A percentile compares a stretch with the other conserved stretches of the same genome.
Conservation (phyloP, 2,888 invertebrate genomes). For the Rhagophthalmus giganteus region DNA sequence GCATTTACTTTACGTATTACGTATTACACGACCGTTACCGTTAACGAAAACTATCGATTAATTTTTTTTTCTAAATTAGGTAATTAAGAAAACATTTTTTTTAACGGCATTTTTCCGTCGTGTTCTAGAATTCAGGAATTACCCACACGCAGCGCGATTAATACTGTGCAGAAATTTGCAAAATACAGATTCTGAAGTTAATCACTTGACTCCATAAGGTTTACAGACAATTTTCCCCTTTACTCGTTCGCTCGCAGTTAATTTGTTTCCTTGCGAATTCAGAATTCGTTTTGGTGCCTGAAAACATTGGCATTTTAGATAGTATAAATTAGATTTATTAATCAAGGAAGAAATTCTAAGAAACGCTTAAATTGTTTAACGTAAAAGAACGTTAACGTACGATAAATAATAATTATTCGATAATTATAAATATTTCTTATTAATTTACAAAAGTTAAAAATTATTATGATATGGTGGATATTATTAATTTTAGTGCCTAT, state of each 20-base stretch:
- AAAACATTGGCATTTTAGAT: slow-evolving; percentile 5
- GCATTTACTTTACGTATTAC: no score
- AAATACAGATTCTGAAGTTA: slow-evolving; percentile 8
- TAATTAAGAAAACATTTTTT: not conserved
- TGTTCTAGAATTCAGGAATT: not conserved
- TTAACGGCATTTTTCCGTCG: not conserved
- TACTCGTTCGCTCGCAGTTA: slow-evolving; percentile 8
- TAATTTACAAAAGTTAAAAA: no score
- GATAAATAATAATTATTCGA: no score
- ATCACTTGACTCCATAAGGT: slow-evolving; percentile 11
- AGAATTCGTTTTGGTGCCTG: slow-evolving; percentile 3
- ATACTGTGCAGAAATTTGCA: slow-evolving; percentile 1
- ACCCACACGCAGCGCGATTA: slow-evolving; percentile 2
- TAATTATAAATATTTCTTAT: no score
- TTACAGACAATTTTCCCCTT: slow-evolving; percentile 11
- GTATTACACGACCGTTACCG: no score
- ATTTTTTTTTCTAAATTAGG: no score
- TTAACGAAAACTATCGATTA: no score
- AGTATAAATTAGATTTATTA: not conserved
- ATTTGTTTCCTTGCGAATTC: slow-evolving; percentile 11
- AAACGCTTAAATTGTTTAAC: no score
- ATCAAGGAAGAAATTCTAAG: not conserved
- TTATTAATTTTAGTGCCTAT: slow-evolving; percentile 11
- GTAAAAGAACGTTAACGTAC: no score
- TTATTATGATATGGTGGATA: no score